These are phyloP conservation scores for Numenius phaeopus DNA, from an alignment of 2,797 vertebrate species.

Conservation along the genomic window DNA sequence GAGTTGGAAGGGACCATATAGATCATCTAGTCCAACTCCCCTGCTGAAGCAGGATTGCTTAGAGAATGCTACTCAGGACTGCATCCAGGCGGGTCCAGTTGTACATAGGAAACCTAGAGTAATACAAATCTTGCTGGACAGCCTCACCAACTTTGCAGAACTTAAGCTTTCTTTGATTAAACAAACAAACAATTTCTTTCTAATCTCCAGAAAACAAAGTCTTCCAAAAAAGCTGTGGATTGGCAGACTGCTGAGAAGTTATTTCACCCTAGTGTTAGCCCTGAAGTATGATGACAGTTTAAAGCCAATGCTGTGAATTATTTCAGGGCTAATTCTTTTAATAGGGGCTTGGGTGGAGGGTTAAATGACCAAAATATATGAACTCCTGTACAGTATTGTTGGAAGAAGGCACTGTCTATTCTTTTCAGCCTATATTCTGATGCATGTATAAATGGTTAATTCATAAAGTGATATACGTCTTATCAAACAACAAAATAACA, in stretches of 20 bases:
- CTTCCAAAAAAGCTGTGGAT: not conserved
- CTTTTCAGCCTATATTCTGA: slow-evolving; percentile 21
- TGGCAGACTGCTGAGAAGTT: not conserved
- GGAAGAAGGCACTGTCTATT: not conserved
- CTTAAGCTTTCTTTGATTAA: not conserved
- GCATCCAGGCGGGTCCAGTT: no score
- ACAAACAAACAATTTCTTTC: not conserved
- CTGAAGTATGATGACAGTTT: slow-evolving; percentile 25
- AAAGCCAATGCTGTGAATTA: slow-evolving; percentile 10
- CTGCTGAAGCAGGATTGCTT: no score
- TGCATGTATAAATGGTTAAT: slow-evolving; percentile 45
- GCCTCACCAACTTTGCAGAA: not conserved
- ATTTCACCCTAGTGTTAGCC: not conserved
- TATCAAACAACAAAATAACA: slow-evolving; percentile 51
- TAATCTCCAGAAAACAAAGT: not conserved
- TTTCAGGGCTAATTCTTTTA: slow-evolving; percentile 14
- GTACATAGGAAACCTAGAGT: not conserved
- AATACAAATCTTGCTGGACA: not conserved
- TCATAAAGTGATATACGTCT: slow-evolving; percentile 33
- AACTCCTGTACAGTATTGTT: not conserved
- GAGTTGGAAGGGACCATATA: no score
- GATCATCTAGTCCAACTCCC: no score
- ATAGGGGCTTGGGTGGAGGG: not conserved
- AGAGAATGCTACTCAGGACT: no score
- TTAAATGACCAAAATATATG: not conserved